Conservation (phyloP, 2,113 vertebrate species). For the Vulpes vulpes region DNA sequence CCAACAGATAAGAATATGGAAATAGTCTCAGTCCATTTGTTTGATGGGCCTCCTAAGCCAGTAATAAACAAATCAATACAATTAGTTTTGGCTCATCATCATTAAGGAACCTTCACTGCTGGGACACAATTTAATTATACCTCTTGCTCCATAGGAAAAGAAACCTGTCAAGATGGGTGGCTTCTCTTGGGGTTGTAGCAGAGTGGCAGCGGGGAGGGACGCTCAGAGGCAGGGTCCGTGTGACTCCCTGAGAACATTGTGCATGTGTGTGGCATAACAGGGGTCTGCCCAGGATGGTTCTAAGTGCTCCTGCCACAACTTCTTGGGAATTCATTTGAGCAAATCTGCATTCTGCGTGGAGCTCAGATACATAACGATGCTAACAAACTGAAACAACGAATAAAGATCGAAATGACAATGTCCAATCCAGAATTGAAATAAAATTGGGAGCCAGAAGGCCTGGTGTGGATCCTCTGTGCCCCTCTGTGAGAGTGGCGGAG, state of each 20-base stretch:
- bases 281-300: not conserved
- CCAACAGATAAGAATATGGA: constrained; percentile 91
- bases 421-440: not conserved
- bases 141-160: constrained; percentile 82
- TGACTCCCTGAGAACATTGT: constrained; percentile 64
- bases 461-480: not conserved
- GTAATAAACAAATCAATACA: constrained; percentile 92
- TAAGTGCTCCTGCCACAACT: constrained; percentile 77
- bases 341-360: constrained; percentile 47
- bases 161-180: constrained; percentile 81
- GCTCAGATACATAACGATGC: not conserved
- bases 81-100: constrained; percentile 91
- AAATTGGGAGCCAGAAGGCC: not conserved
- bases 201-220: constrained; percentile 53
- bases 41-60: constrained; percentile 91
- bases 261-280: constrained; percentile 70
- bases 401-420: constrained; percentile 35
- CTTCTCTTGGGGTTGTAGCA: constrained; percentile 70
- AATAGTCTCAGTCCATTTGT: constrained; percentile 91
- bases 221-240: constrained; percentile 61
- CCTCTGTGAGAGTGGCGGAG: not conserved
- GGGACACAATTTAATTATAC: constrained; percentile 89
- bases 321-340: constrained; percentile 54
- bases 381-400: constrained; percentile 41
- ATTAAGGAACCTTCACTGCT: constrained; percentile 88